Conservation (phyloP, 2,888 invertebrate genomes). For the Lepidocyrtinus sp. region DNA sequence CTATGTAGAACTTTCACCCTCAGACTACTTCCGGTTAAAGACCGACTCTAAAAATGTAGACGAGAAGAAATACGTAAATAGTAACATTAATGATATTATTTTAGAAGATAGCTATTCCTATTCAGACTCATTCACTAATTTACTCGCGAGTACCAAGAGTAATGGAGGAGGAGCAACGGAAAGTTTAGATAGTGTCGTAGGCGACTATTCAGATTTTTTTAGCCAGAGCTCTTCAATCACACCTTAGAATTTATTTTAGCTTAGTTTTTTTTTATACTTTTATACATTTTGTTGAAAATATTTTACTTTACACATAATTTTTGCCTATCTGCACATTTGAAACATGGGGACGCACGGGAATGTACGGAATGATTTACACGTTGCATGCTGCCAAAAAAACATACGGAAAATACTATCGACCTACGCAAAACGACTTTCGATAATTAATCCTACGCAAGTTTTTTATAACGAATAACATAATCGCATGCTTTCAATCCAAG, state of each 20-base stretch:
- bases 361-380: not conserved
- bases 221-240: constrained; percentile 61
- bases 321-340: too few relatives aligned
- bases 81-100: constrained; percentile 29
- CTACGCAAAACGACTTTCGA: not conserved
- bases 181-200: constrained; percentile 67
- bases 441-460: not conserved
- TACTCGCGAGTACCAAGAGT: constrained; percentile 31
- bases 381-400: constrained; percentile 15
- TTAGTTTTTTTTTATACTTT: constrained; percentile 16
- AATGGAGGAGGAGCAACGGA: constrained; percentile 55
- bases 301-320: too few relatives aligned
- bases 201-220: constrained; percentile 56
- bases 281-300: too few relatives aligned
- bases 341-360: too few relatives aligned
- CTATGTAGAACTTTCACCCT: constrained; percentile 30
- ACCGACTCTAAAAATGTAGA: too few relatives aligned
- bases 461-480: not conserved
- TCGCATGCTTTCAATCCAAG: constrained; percentile 14
- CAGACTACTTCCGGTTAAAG: constrained; percentile 23
- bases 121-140: constrained; percentile 61
- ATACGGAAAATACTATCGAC: too few relatives aligned
- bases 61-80: constrained; percentile 11
- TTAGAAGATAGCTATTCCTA: constrained; percentile 64
- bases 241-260: constrained; percentile 12